A percentile compares a stretch with the other conserved stretches of the same genome.
phyloP scores from a whole-genome alignment of 2,797 vertebrate genomes.

The Austrolebias charrua region DNA sequence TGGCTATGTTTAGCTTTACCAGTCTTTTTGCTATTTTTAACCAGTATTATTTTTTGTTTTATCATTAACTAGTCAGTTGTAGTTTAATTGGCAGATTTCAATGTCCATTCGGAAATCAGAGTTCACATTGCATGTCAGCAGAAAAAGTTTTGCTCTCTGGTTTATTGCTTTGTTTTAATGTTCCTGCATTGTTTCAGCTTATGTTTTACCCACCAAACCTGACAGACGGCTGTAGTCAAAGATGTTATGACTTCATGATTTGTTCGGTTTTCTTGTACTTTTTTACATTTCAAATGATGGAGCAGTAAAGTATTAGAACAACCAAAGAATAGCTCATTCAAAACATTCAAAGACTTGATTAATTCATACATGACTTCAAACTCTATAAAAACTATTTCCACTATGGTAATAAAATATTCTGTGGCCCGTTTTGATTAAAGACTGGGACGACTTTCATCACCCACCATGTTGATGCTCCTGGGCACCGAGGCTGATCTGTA shows the following conservation, averaged over 20 bases:
- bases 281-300: conserved; percentile 4
- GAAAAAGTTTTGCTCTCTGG: too few species aligned
- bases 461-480: conserved; percentile 84
- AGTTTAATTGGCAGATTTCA: too few species aligned
- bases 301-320: conserved; percentile 21
- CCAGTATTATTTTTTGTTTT: too few species aligned
- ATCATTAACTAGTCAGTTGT: too few species aligned
- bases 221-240: neutral
- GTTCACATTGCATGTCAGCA: too few species aligned
- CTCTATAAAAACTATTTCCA: conserved; percentile 36
- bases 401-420: conserved; percentile 55
- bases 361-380: conserved; percentile 44
- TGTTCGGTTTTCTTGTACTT: neutral
- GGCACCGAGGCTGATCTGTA: conserved; percentile 80
- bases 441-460: conserved; percentile 60
- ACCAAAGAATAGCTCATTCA: conserved; percentile 25
- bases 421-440: conserved; percentile 52
- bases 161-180: too few species aligned
- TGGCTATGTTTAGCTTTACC: too few species aligned
- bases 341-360: conserved; percentile 39
- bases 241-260: neutral
- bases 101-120: too few species aligned
- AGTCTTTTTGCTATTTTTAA: too few species aligned
- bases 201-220: neutral
- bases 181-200: neutral